phyloP scores from a whole-genome alignment of 2,888 invertebrate genomes.

The Pheosia tremula region DNA sequence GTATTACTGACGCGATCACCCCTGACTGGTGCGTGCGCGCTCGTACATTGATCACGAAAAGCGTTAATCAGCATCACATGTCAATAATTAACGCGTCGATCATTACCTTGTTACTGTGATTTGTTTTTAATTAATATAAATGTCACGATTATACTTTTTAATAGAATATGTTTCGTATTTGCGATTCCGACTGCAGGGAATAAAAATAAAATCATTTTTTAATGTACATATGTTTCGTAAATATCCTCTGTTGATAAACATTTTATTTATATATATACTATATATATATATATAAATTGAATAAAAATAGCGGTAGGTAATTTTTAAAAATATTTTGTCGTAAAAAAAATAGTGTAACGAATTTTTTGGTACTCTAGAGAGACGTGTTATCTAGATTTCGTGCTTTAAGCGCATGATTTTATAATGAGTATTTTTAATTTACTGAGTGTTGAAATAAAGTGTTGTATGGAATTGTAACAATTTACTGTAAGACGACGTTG shows the following conservation, averaged over 20 bases:
- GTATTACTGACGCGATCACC: not conserved
- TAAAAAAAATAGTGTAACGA: slow-evolving; percentile 40
- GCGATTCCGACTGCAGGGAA: slow-evolving; percentile 57
- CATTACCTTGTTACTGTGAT: slow-evolving; percentile 81
- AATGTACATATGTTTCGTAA: slow-evolving; percentile 49
- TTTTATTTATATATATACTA: slow-evolving; percentile 29
- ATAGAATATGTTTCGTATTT: slow-evolving; percentile 54
- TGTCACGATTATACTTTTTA: slow-evolving; percentile 50
- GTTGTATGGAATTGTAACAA: slow-evolving; percentile 70
- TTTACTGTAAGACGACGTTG: slow-evolving; percentile 44
- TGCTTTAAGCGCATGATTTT: slow-evolving; percentile 80
- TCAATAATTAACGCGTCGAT: slow-evolving; percentile 55
- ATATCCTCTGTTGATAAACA: slow-evolving; percentile 50
- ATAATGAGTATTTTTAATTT: slow-evolving; percentile 69
- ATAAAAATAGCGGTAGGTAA: slow-evolving; percentile 50
- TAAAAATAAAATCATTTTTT: slow-evolving; percentile 43
- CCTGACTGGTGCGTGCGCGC: not conserved
- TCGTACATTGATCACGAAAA: slow-evolving; percentile 38
- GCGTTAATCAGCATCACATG: slow-evolving; percentile 62
- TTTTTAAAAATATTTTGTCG: slow-evolving; percentile 42
- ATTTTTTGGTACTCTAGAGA: slow-evolving; percentile 56
- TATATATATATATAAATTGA: slow-evolving; percentile 29
- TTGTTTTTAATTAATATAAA: slow-evolving; percentile 69
- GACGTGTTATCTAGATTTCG: slow-evolving; percentile 67
- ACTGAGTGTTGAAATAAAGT: slow-evolving; percentile 64